Evolutionary conservation across 2,113 vertebrate genomes (phyloP).

Genomic region (Tangachromis dhanisi): DNA sequence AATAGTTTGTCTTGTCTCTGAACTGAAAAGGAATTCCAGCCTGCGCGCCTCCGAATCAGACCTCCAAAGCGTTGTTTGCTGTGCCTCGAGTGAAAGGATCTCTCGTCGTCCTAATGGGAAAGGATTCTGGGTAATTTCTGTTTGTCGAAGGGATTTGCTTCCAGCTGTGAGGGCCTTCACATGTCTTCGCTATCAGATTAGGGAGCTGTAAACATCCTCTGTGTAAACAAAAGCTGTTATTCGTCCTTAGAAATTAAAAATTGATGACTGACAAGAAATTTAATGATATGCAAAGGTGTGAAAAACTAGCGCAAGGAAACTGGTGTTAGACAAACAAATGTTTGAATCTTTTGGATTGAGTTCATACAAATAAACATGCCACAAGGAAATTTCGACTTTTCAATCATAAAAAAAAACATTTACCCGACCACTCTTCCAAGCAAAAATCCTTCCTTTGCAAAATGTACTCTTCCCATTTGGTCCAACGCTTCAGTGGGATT

Average conservation of each 20-base stretch:
- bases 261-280: neutral
- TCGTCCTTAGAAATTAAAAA: neutral
- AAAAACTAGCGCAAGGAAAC: neutral
- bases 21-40: neutral
- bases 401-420: fast-evolving
- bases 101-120: neutral
- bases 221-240: neutral
- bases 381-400: neutral
- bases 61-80: conserved; percentile 33
- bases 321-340: neutral
- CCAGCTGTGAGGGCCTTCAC: neutral
- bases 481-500: neutral
- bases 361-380: neutral
- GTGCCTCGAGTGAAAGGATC: neutral
- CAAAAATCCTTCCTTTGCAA: neutral
- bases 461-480: neutral
- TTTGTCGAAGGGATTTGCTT: conserved; percentile 33
- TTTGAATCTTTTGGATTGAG: neutral
- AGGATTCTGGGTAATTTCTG: neutral
- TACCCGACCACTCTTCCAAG: neutral
- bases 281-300: neutral
- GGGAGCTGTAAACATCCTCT: neutral
- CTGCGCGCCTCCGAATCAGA: neutral
- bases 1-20: neutral
- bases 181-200: neutral